Percentiles rank a stretch among this genome's conserved stretches.
Evolutionary conservation across 2,113 vertebrate genomes (phyloP).

Genomic region (Aplodontia rufa): DNA sequence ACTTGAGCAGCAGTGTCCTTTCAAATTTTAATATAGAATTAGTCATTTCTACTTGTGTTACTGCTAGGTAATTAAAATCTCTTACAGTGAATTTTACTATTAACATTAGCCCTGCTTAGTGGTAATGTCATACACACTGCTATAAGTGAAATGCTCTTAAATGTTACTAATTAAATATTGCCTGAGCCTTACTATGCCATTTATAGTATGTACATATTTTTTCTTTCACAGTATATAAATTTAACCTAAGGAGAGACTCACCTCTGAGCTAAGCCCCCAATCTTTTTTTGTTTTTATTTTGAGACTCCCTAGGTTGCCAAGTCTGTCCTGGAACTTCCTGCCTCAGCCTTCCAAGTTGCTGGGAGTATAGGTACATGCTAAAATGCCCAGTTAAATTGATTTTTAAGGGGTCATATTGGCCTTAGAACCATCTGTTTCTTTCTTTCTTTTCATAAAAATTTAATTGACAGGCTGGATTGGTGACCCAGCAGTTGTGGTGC

Average conservation of each 20-base stretch:
- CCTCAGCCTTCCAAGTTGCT: too few species aligned
- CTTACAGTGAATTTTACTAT: constrained; percentile 25
- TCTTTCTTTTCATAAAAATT: neutral
- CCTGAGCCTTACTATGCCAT: neutral
- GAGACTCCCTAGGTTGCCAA: too few species aligned
- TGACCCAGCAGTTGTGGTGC: too few species aligned
- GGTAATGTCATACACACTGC: neutral
- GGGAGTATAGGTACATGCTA: too few species aligned
- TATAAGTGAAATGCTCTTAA: neutral
- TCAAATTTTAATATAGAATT: constrained; percentile 62
- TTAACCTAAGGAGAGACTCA: too few species aligned
- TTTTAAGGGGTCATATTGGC: neutral
- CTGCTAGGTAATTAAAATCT: constrained; percentile 45
- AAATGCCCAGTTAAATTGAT: neutral
- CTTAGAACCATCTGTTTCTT: neutral
- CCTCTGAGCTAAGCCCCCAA: too few species aligned
- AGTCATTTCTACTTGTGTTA: constrained; percentile 37
- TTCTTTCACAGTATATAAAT: too few species aligned
- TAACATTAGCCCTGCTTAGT: neutral
- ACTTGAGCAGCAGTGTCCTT: constrained; percentile 39
- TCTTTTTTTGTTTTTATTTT: too few species aligned
- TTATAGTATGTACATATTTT: neutral
- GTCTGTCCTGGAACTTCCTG: too few species aligned
- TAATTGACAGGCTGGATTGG: too few species aligned
- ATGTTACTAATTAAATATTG: neutral